phyloP scores from a whole-genome alignment of 2,888 invertebrate genomes.

The Celastrina argiolus region DNA sequence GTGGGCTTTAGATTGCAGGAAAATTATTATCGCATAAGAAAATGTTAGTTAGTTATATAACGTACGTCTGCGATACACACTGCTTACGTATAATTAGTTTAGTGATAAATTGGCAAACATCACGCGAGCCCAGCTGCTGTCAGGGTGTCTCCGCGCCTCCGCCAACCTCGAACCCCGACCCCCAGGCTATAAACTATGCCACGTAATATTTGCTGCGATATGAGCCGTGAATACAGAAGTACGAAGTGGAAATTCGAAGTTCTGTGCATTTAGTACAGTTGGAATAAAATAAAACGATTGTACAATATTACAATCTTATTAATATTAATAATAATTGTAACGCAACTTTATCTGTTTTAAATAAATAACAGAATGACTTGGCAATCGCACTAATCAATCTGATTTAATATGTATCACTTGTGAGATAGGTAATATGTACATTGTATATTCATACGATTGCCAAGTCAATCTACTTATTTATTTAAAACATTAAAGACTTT shows the following conservation, averaged over 20 bases:
- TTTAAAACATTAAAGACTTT: too few species aligned
- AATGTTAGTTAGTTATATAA: slow-evolving; percentile 42
- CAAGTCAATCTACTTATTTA: too few species aligned
- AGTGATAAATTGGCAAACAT: slow-evolving; percentile 77
- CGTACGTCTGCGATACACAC: slow-evolving; percentile 60
- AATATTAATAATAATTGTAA: too few species aligned
- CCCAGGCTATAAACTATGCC: slow-evolving; percentile 19
- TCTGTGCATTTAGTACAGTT: too few species aligned
- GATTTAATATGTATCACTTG: too few species aligned
- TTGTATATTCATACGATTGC: too few species aligned
- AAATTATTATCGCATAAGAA: neutral
- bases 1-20: neutral
- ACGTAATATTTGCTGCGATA: slow-evolving; percentile 9
- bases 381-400: too few species aligned
- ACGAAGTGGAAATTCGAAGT: neutral
- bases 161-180: slow-evolving; percentile 27
- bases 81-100: slow-evolving; percentile 76
- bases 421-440: too few species aligned
- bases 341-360: too few species aligned
- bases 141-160: slow-evolving; percentile 34
- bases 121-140: slow-evolving; percentile 72
- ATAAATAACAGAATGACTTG: too few species aligned
- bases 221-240: neutral
- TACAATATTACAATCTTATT: too few species aligned
- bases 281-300: too few species aligned